Conservation (phyloP, 2,888 invertebrate species). For the Pristionchus exspectatus region DNA sequence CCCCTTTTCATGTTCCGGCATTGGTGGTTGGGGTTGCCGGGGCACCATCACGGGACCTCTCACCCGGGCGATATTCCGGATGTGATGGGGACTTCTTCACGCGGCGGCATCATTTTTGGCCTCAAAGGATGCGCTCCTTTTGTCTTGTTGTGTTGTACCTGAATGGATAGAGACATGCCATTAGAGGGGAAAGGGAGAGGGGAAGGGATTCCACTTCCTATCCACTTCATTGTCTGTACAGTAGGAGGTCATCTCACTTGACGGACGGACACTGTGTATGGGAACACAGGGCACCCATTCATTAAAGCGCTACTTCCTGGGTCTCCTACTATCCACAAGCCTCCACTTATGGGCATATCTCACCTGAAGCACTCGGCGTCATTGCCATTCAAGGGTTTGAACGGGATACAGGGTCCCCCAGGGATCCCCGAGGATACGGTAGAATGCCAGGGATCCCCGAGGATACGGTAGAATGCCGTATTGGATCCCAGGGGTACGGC, state of each 20-base stretch:
- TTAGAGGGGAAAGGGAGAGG: background rate
- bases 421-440: background rate
- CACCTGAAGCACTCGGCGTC: background rate
- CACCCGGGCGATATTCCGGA: background rate
- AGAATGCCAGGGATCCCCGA: background rate
- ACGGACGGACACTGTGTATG: conserved; percentile 1
- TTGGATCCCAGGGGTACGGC: background rate
- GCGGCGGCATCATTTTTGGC: background rate
- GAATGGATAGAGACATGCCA: conserved; percentile 11
- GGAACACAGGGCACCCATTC: conserved; percentile 22
- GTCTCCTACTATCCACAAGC: background rate
- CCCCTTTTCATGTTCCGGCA: background rate
- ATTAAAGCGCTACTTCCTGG: background rate
- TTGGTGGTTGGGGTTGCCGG: background rate
- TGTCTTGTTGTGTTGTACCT: conserved; percentile 10
- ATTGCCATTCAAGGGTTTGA: background rate
- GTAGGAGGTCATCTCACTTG: conserved; percentile 45
- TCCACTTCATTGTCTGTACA: background rate
- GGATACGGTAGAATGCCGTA: background rate
- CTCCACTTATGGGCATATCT: background rate
- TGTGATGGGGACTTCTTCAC: background rate
- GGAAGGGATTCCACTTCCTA: background rate
- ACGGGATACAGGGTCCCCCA: background rate
- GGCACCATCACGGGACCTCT: background rate
- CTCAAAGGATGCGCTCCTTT: conserved; percentile 41